Percentiles rank a stretch among this genome's conserved stretches.
phyloP scores from a whole-genome alignment of 2,113 vertebrate genomes.

The Zosterops hypoxanthus region DNA sequence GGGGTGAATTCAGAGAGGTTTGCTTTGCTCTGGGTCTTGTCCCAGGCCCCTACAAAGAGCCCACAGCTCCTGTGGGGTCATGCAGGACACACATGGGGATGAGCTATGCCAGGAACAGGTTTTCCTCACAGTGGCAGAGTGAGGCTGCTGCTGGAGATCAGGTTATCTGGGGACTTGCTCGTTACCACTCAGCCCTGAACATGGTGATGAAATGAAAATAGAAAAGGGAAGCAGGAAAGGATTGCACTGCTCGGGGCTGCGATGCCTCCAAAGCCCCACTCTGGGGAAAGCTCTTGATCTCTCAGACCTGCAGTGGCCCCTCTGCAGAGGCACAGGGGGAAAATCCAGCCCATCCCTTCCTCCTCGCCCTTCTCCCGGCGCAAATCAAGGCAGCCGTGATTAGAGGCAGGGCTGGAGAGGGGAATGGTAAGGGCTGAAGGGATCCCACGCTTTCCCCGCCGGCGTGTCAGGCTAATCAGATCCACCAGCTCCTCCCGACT shows the following conservation, averaged over 20 bases:
- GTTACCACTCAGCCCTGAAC: background rate
- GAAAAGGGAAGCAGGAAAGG: background rate
- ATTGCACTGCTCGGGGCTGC: rapidly evolving
- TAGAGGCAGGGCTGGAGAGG: background rate
- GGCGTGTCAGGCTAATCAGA: background rate
- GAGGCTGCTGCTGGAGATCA: background rate
- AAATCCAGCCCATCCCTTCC: background rate
- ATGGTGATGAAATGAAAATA: background rate
- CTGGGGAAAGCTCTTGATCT: background rate
- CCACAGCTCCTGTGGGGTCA: background rate
- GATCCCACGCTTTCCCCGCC: background rate
- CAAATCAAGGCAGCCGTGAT: background rate
- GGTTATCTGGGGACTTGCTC: background rate
- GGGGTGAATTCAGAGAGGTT: background rate
- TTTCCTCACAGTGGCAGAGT: background rate
- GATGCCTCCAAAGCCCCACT: background rate
- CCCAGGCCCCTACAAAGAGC: background rate
- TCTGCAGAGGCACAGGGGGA: rapidly evolving
- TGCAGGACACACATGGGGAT: background rate
- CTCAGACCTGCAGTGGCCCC: background rate
- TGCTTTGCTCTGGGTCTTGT: background rate
- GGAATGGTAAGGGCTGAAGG: background rate
- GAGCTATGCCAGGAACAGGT: background rate
- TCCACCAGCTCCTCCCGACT: background rate
- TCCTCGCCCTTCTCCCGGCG: rapidly evolving